Conservation (phyloP, 2,113 vertebrate species). For the Calidris pygmaea region DNA sequence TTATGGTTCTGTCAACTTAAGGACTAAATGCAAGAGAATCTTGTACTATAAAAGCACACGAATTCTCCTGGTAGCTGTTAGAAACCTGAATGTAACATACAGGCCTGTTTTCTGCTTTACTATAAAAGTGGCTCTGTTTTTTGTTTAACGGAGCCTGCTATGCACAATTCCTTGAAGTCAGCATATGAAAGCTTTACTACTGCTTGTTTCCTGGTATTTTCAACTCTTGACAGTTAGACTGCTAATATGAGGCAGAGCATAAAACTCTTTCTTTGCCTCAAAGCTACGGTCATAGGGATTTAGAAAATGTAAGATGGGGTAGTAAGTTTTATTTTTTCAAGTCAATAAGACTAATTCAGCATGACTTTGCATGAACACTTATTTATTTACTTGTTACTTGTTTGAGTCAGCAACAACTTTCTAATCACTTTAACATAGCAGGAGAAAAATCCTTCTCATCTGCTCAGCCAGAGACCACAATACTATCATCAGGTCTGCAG, state of each 20-base stretch:
- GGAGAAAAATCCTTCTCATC: background rate
- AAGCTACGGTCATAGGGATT: background rate
- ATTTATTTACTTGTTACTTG: background rate
- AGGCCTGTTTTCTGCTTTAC: background rate
- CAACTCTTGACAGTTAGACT: background rate
- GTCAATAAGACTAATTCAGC: background rate
- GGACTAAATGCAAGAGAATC: background rate
- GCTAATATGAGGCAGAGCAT: background rate
- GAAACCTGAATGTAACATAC: background rate
- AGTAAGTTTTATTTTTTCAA: background rate
- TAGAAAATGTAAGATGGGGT: background rate
- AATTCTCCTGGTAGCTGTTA: slow-evolving; percentile 16
- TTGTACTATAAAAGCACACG: background rate
- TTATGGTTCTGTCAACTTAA: slow-evolving; percentile 4
- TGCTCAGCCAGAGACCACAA: background rate
- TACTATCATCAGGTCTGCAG: background rate
- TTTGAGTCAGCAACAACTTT: background rate
- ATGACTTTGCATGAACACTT: background rate
- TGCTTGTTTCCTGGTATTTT: background rate
- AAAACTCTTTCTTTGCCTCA: background rate
- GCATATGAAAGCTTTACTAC: background rate
- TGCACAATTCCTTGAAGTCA: background rate
- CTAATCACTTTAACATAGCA: background rate
- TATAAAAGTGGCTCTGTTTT: background rate
- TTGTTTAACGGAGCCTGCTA: background rate